phyloP scores from a whole-genome alignment of 2,113 vertebrate genomes.

The Spea multiplicata region DNA sequence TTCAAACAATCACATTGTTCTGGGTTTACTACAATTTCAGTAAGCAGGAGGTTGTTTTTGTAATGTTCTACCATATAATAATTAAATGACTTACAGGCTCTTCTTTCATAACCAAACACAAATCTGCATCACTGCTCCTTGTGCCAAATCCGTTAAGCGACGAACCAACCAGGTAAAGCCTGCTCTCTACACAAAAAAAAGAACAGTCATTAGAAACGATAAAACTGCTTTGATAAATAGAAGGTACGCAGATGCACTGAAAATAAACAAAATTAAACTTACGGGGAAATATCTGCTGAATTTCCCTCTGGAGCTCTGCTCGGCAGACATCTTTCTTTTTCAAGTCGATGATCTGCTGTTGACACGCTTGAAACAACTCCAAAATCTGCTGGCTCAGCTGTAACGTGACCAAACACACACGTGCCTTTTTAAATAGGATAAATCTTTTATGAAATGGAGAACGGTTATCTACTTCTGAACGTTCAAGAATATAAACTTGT shows the following conservation, averaged over 20 bases:
- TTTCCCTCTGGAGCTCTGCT: slow-evolving; percentile 78
- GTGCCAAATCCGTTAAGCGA: slow-evolving; percentile 90
- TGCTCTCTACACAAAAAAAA: slow-evolving; percentile 66
- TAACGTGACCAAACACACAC: slow-evolving; percentile 40
- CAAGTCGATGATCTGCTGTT: slow-evolving; percentile 82
- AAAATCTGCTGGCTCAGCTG: slow-evolving; percentile 89
- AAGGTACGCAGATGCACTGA: not conserved
- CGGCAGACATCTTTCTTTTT: slow-evolving; percentile 83
- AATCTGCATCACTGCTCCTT: slow-evolving; percentile 88
- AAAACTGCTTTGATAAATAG: slow-evolving; percentile 7
- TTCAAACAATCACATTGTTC: too few relatives aligned
- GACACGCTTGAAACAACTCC: slow-evolving; percentile 80
- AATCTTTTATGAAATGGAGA: too few relatives aligned
- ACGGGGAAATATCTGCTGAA: slow-evolving; percentile 80
- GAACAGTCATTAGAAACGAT: slow-evolving; percentile 6
- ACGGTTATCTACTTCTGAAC: too few relatives aligned
- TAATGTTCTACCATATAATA: too few relatives aligned
- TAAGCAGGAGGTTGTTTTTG: too few relatives aligned
- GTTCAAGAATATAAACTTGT: too few relatives aligned
- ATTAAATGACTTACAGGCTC: slow-evolving; percentile 71
- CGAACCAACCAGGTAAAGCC: slow-evolving; percentile 88
- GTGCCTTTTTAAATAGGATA: too few relatives aligned
- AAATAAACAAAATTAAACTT: slow-evolving; percentile 52
- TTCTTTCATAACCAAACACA: slow-evolving; percentile 84
- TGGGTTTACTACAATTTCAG: too few relatives aligned